Evolutionary conservation across 2,797 vertebrate genomes (phyloP), one percentile per base, ranked within the genome.

Genomic region (Periophthalmus magnuspinnatus): DNA sequence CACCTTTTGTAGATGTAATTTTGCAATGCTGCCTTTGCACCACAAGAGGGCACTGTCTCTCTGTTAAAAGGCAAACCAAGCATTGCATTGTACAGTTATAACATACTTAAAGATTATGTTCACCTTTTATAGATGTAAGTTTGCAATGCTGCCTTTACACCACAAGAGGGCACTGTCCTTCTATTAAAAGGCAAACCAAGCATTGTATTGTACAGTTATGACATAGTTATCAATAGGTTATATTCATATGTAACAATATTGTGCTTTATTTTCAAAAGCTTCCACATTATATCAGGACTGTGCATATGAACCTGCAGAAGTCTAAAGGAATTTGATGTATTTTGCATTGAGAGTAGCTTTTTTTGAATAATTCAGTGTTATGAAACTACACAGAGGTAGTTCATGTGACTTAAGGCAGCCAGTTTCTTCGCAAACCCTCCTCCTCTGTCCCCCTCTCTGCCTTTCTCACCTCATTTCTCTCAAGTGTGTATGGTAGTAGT

Each of bases 401-500:
- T 67, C 47, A 71, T 34, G 61, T 75, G 24, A 48, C 56, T 67
- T 28, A 50, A 67, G 32, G 5, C 59, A 47, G 21, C 66, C 61
- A 75, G 71, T 69, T 66, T 69, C 17, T 57, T 16, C 10, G 58
- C 28, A 55, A n/a, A 19, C 57, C 5, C n/a, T 34, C 36, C 69
- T 28, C 8, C 65, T 71, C 66, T 67, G 11, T 45, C 41, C 13
- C 13, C 14, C 3, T 41, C 0, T 45, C 14, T 45, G 41, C 13
- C 13, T 87, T 74, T 82, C 75, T 79, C 75, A 82, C 71, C 59
- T 71, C 69, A 79, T 81, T 66, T 81, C 36, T 67, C 59, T 71
- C 73, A 78, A 77, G 83, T 84, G 77, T 82, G 75, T 85, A 76
- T 81, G 68, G 78, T 7, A 77, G 68, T 84, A 67, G 83, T 45